Conservation (phyloP, 2,888 invertebrate genomes). For the Phyllotreta striolata region DNA sequence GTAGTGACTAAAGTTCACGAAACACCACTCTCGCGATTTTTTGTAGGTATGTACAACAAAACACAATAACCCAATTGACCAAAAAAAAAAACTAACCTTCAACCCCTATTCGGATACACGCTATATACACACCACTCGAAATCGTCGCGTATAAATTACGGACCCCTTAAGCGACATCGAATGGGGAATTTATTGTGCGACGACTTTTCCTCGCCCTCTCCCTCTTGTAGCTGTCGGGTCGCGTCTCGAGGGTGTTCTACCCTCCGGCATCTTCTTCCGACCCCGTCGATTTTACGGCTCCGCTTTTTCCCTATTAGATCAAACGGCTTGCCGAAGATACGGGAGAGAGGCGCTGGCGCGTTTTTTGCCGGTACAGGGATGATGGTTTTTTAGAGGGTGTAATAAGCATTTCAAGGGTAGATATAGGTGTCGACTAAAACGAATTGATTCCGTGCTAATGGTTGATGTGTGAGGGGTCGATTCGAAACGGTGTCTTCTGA, state of each 20-base stretch:
- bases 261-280: slow-evolving; percentile 15
- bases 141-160: slow-evolving; percentile 31
- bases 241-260: slow-evolving; percentile 24
- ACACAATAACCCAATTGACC: slow-evolving; percentile 26
- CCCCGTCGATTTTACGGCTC: slow-evolving; percentile 35
- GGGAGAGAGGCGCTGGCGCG: slow-evolving; percentile 1
- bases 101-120: not conserved
- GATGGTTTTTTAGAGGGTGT: slow-evolving; percentile 6
- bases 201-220: slow-evolving; percentile 25
- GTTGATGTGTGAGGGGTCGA: too few species aligned
- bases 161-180: slow-evolving; percentile 29
- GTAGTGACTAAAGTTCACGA: too few species aligned
- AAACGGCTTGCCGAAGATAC: slow-evolving; percentile 50
- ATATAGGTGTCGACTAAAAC: not conserved
- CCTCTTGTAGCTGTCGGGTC: slow-evolving; percentile 32
- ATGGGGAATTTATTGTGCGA: slow-evolving; percentile 28
- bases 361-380: slow-evolving; percentile 41
- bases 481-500: too few species aligned
- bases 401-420: too few species aligned
- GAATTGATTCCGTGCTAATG: not conserved
- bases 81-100: slow-evolving; percentile 17
- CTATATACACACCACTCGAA: slow-evolving; percentile 19
- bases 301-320: slow-evolving; percentile 44
- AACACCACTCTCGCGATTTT: too few species aligned
- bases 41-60: slow-evolving; percentile 1